Conservation (phyloP, 1,140 invertebrate genomes). For the Lordiphosa stackelbergi region DNA sequence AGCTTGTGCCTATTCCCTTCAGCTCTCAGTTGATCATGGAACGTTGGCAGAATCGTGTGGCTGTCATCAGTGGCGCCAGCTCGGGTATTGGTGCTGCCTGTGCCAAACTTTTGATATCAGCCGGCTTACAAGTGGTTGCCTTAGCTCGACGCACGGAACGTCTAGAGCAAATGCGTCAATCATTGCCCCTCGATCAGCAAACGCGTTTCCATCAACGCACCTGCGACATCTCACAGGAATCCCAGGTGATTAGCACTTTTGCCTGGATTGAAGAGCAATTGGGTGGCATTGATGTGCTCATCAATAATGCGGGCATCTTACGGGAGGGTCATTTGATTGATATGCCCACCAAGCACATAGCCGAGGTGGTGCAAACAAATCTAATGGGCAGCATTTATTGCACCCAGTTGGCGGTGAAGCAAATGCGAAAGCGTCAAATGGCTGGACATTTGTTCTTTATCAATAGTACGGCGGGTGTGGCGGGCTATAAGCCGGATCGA, state of each 20-base stretch:
- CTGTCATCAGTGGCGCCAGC: conserved; percentile 82
- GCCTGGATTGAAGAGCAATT: conserved; percentile 81
- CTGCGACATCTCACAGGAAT: conserved; percentile 83
- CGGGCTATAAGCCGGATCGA: conserved; percentile 65
- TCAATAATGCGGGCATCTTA: conserved; percentile 86
- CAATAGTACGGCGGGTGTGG: conserved; percentile 81
- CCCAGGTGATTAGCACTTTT: conserved; percentile 83
- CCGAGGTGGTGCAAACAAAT: conserved; percentile 83
- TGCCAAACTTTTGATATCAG: conserved; percentile 77
- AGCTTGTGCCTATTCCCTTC: not conserved
- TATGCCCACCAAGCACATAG: conserved; percentile 75
- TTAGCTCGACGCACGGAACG: conserved; percentile 65
- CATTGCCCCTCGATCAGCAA: conserved; percentile 51
- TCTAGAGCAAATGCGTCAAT: conserved; percentile 53
- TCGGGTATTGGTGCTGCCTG: conserved; percentile 81
- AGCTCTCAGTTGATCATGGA: conserved; percentile 54
- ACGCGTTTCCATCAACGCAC: conserved; percentile 77
- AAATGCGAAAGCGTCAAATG: conserved; percentile 82
- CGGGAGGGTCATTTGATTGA: conserved; percentile 70
- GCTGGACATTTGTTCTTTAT: conserved; percentile 86
- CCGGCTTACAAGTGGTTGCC: conserved; percentile 80
- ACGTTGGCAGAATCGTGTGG: conserved; percentile 80
- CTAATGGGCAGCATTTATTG: conserved; percentile 83
- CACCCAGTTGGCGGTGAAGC: conserved; percentile 81
- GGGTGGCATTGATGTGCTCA: conserved; percentile 83